Percentiles rank a stretch among this genome's conserved stretches.
Conservation (phyloP, 2,888 invertebrate species). For the Frankliniella fusca region DNA sequence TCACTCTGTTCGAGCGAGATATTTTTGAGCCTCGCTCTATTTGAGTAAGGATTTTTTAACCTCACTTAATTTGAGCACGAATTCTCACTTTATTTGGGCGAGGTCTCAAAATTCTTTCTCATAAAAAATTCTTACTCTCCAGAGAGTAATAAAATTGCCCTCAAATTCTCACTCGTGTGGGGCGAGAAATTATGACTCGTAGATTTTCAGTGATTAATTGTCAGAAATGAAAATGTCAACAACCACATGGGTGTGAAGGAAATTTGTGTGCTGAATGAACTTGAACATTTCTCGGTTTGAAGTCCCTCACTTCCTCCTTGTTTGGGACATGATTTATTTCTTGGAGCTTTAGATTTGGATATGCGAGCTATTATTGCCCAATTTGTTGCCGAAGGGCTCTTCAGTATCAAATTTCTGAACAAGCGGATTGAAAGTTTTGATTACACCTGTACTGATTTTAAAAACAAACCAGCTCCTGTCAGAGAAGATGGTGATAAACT, state of each 20-base stretch:
- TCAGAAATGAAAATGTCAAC: neutral
- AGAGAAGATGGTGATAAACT: neutral
- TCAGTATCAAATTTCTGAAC: neutral
- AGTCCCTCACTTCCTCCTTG: neutral
- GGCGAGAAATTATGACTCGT: no score
- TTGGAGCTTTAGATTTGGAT: neutral
- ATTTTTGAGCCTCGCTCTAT: no score
- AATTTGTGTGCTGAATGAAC: neutral
- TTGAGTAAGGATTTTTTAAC: no score
- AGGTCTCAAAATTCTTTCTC: no score
- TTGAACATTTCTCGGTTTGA: neutral
- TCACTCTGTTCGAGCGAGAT: no score
- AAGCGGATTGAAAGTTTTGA: neutral
- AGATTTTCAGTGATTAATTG: no score
- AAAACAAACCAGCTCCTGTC: neutral
- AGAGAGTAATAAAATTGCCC: no score
- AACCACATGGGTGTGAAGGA: neutral
- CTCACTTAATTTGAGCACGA: no score
- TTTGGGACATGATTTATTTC: neutral
- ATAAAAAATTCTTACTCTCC: no score
- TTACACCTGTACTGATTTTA: neutral
- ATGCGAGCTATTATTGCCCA: neutral
- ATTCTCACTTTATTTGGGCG: no score
- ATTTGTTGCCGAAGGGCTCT: neutral
- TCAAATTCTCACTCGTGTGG: no score